Conservation (phyloP, 2,113 vertebrate species). For the Microcebus murinus region DNA sequence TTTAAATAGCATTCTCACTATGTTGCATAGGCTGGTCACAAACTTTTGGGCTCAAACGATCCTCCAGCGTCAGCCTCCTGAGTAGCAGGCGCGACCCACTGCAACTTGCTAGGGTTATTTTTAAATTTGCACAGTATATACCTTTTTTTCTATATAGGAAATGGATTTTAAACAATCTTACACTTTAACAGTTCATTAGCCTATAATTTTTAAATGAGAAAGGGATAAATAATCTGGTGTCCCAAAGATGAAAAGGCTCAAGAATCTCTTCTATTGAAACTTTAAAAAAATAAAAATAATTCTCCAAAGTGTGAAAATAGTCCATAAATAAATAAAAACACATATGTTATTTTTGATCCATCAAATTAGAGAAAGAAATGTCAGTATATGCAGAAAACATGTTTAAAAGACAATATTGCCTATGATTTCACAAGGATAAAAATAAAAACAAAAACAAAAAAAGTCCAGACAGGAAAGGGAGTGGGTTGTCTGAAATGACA, state of each 20-base stretch:
- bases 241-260: not conserved
- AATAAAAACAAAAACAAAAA: slow-evolving; percentile 53
- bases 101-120: not conserved
- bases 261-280: slow-evolving; percentile 7
- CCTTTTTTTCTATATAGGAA: not conserved
- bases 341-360: slow-evolving; percentile 24
- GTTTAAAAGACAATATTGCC: slow-evolving; percentile 38
- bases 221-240: not conserved
- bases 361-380: not conserved
- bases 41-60: no score
- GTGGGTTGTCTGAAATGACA: slow-evolving; percentile 45
- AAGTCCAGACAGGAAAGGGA: slow-evolving; percentile 73
- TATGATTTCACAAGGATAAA: slow-evolving; percentile 61
- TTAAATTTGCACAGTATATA: not conserved
- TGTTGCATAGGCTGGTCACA: no score
- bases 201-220: not conserved
- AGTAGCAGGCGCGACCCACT: no score
- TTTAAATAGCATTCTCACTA: no score
- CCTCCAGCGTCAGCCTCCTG: no score
- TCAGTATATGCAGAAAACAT: slow-evolving; percentile 48
- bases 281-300: not conserved
- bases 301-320: not conserved
- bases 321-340: not conserved
- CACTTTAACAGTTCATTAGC: not conserved
- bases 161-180: not conserved